Percentiles rank a stretch among this genome's conserved stretches.
These are phyloP conservation scores for Nowickia ferox DNA, from an alignment of 2,888 invertebrate species.

Conservation along the genomic window DNA sequence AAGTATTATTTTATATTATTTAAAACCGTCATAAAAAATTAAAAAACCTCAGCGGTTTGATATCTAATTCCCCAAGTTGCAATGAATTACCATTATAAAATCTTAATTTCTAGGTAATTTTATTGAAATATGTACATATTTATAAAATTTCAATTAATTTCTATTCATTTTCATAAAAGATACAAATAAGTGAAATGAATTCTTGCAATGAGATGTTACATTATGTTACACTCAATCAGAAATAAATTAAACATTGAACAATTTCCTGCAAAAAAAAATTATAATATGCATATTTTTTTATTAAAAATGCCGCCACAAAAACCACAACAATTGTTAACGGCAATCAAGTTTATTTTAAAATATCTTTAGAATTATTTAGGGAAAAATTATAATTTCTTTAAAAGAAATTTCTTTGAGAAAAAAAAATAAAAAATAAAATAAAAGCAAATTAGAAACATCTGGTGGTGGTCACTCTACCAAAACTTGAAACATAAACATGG, in stretches of 20 bases:
- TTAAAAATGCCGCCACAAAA: slow-evolving; percentile 38
- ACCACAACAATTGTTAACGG: slow-evolving; percentile 56
- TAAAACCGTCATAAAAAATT: too few relatives aligned
- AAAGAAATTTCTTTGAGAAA: neutral
- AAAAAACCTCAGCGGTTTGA: neutral
- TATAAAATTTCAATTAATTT: slow-evolving; percentile 35
- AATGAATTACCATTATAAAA: slow-evolving; percentile 7
- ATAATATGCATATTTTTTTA: neutral
- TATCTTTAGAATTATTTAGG: slow-evolving; percentile 5
- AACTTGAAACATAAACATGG: slow-evolving; percentile 9
- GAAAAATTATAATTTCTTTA: slow-evolving; percentile 6
- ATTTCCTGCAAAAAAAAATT: slow-evolving; percentile 21
- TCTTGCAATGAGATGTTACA: slow-evolving; percentile 28
- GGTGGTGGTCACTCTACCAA: slow-evolving; percentile 34
- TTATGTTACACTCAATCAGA: slow-evolving; percentile 60
- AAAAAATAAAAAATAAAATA: slow-evolving; percentile 3
- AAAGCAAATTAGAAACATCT: slow-evolving; percentile 54
- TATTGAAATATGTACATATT: slow-evolving; percentile 18
- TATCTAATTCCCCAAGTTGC: neutral
- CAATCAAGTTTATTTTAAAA: slow-evolving; percentile 44
- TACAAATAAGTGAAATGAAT: slow-evolving; percentile 27
- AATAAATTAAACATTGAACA: slow-evolving; percentile 59
- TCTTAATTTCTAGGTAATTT: slow-evolving; percentile 18
- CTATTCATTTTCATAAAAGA: neutral
- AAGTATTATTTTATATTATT: too few relatives aligned